Evolutionary conservation across 2,888 invertebrate genomes (phyloP), one percentile per base, ranked within the genome.

Genomic region (Cephus pygmeus): DNA sequence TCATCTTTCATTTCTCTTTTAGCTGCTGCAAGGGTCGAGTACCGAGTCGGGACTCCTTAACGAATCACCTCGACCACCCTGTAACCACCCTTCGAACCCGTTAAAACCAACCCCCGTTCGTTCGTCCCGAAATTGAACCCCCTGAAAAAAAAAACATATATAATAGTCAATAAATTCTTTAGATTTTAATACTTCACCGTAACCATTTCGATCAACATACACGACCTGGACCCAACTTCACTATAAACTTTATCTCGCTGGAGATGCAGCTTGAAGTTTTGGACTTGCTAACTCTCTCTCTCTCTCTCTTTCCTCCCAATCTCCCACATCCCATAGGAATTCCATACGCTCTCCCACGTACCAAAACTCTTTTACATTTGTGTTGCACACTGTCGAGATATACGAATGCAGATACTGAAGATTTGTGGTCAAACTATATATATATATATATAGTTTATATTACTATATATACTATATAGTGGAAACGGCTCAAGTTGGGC

Each of bases 381-480:
- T 82, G 81, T 78, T 82, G 79, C 82, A 81, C 80, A 79, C 77
- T 77, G 78, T 77, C 79, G 85, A 85, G 87, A 88, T 87, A 87
- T 87, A 87, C 85, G 86, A 83, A 76, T 77, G 79, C 81, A 85
- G 87, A 88, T 88, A 89, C 79, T 79, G 81, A 85, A 89, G 89
- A 89, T 89, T 88, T 88, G 89, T 88, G 87, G 88, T 85, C 81
- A 89, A 90, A 12, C 69, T n/a, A 35, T 71, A 73, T 69, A 71
- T 73, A 68, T 4, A 23, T 34, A 34, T 79, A 34, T 73, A 75
- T 77, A 36, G 91, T 69, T 74, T 56, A 77, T 15, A 23, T 91
- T 91, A 91, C 92, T 92, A 91, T 92, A 92, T 92, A 92, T 92
- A 92, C 92, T 92, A 92, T 92, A 92, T 92, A 92, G 91, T 23